Evolutionary conservation across 2,797 vertebrate species (phyloP).

Genomic region (Eulemur albifrons): DNA sequence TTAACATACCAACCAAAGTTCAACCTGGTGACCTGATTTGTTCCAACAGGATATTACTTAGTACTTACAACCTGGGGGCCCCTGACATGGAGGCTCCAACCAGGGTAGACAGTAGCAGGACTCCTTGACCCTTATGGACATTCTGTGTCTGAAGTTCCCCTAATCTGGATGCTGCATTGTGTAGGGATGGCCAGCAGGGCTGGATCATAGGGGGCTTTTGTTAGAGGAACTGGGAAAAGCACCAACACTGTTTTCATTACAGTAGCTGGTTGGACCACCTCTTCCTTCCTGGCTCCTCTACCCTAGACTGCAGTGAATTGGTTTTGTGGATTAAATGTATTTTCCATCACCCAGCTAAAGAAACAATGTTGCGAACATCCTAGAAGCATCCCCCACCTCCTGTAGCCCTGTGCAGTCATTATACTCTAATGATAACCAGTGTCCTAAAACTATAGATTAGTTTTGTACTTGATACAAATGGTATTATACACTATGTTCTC

Average conservation of each 20-base stretch:
- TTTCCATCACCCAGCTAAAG: neutral
- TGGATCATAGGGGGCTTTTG: too few species aligned
- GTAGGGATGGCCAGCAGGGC: neutral
- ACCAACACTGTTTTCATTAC: rapidly evolving
- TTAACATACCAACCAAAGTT: neutral
- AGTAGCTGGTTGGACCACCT: neutral
- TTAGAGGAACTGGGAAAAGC: neutral
- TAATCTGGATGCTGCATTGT: neutral
- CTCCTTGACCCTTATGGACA: neutral
- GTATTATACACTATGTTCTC: neutral
- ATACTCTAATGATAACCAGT: neutral
- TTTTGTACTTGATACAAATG: neutral
- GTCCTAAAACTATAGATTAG: neutral
- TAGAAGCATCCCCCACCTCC: neutral
- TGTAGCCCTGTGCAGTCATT: neutral
- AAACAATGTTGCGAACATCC: neutral
- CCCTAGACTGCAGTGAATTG: neutral
- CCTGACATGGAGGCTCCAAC: neutral
- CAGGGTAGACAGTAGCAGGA: neutral
- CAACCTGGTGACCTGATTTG: neutral
- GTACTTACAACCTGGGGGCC: neutral
- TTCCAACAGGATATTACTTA: neutral
- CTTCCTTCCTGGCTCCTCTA: neutral
- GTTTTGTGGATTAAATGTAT: neutral
- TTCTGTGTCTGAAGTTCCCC: neutral